phyloP scores from a whole-genome alignment of 2,113 vertebrate species.

The Brevimyrus niger region DNA sequence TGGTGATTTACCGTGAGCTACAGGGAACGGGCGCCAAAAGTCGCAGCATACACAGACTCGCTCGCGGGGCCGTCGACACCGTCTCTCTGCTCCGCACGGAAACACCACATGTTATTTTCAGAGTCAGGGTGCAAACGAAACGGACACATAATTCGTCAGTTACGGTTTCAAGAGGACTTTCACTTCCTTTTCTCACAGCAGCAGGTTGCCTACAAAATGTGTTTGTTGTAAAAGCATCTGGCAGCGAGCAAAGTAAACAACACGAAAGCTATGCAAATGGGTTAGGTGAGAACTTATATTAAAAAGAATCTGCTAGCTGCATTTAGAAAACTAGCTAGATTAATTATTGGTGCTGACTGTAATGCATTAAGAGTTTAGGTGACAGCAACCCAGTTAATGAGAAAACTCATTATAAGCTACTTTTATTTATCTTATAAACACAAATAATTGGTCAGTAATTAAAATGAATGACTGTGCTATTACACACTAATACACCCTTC shows the following conservation, averaged over 20 bases:
- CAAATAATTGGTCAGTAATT: not conserved
- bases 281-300: not conserved
- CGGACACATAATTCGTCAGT: not conserved
- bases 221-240: not conserved
- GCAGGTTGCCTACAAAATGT: not conserved
- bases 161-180: not conserved
- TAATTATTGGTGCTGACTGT: not conserved
- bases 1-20: not conserved
- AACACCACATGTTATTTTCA: not conserved
- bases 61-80: not conserved
- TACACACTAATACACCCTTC: not conserved
- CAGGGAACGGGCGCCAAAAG: not conserved
- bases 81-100: not conserved
- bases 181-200: not conserved
- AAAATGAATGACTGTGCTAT: not conserved
- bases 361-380: not conserved
- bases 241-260: not conserved
- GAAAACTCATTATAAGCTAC: not conserved
- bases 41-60: not conserved
- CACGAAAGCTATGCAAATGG: not conserved
- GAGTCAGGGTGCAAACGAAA: not conserved
- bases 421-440: not conserved
- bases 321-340: not conserved
- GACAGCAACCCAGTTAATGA: not conserved
- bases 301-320: not conserved